Evolutionary conservation across 2,888 invertebrate genomes (phyloP).

Genomic region (Margaritifera margaritifera): DNA sequence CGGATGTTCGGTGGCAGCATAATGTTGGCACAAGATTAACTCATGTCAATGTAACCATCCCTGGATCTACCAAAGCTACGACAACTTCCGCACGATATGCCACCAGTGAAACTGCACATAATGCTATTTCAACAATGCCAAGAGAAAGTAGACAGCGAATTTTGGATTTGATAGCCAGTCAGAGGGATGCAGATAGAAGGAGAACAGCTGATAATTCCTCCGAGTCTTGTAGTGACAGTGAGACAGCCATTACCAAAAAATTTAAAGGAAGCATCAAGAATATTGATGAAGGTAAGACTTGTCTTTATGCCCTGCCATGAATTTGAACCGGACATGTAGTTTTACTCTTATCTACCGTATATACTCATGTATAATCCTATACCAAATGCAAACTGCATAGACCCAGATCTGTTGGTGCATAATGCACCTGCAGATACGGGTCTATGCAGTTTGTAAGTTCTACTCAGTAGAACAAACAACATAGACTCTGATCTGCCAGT

Average conservation of each 20-base stretch:
- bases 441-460: no score
- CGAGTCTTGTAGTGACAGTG: constrained; percentile 31
- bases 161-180: constrained; percentile 32
- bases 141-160: constrained; percentile 13
- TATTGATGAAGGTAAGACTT: constrained; percentile 42
- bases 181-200: constrained; percentile 36
- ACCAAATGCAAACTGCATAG: no score
- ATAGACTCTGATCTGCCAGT: no score
- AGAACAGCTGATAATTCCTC: constrained; percentile 33
- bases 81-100: constrained; percentile 22
- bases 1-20: constrained; percentile 23
- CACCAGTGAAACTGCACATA: constrained; percentile 12
- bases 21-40: constrained; percentile 29
- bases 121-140: constrained; percentile 12
- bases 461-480: no score
- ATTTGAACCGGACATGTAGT: no score
- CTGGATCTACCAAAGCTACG: constrained; percentile 23
- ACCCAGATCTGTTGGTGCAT: no score
- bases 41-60: constrained; percentile 52
- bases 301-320: background rate
- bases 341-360: no score
- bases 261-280: constrained; percentile 41
- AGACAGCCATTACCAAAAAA: constrained; percentile 27
- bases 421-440: no score
- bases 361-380: no score